Evolutionary conservation across 2,888 invertebrate species (phyloP), one percentile per base, ranked within the genome.

Genomic region (Macropis europaea): DNA sequence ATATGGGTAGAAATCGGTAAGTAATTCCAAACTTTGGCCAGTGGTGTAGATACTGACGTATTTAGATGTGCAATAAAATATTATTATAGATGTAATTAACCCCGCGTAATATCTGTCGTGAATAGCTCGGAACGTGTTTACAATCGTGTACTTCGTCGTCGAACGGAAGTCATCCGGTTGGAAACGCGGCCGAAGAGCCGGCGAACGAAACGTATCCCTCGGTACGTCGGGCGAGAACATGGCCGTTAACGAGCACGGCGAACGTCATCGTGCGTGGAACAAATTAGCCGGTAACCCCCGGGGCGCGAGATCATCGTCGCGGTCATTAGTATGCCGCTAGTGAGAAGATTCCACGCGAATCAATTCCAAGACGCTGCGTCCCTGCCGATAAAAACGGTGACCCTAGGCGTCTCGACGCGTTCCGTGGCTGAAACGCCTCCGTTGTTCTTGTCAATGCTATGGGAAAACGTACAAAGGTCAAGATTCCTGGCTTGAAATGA

Each of bases 321-420:
- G 62, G 63, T 71, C 40, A 71, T 64, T 71, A 63, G 54, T 64
- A 71, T 43, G 48, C 48, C 43, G 40, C 50, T 38, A 54, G 50
- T 26, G 59, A 74, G 57, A 74, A 53, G 53, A 66, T 64, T 61
- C 52, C 40, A n/a, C 43, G 59, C 61, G 60, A 63, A 67, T 74
- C 62, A 68, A 73, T 73, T 63, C 50, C 9, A 57, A 40, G 34
- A n/a, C 9, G 24, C 42, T 9, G 30, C 30, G 6, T 2, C 36
- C 30, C 26, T 40, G 38, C 56, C 56, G 43, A 72, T 70, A 72
- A 67, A 72, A 69, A 73, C 17, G n/a, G n/a, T n/a, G n/a, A n/a
- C n/a, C n/a, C n/a, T n/a, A n/a, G n/a, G n/a, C n/a, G n/a, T n/a
- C n/a, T n/a, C n/a, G n/a, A n/a, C n/a, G n/a, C n/a, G n/a, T n/a